Conservation (phyloP, 2,113 vertebrate species). For the Agapornis roseicollis region DNA sequence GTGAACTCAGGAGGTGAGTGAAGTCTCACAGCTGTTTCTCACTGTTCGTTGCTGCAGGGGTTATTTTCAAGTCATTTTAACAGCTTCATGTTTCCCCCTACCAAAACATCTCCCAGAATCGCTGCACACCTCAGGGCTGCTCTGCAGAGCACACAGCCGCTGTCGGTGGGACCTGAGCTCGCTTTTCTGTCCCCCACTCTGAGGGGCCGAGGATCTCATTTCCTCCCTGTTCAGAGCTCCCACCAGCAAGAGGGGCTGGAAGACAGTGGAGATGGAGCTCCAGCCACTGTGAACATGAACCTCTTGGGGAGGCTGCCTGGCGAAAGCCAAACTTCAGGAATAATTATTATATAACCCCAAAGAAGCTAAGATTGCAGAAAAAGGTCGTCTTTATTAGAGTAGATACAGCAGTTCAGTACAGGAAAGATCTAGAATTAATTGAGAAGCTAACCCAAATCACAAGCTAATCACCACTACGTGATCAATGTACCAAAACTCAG, state of each 20-base stretch:
- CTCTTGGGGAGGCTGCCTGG: not conserved
- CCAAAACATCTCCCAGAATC: not conserved
- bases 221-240: not conserved
- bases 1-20: not conserved
- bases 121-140: not conserved
- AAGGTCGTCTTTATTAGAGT: constrained; percentile 60
- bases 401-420: not conserved
- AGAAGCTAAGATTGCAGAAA: not conserved
- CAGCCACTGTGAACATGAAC: not conserved
- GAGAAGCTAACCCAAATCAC: not conserved
- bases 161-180: fast-evolving
- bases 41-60: not conserved
- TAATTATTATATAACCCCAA: not conserved
- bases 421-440: not conserved
- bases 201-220: not conserved
- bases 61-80: not conserved
- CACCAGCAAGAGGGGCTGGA: not conserved
- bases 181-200: fast-evolving
- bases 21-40: not conserved
- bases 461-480: not conserved
- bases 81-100: not conserved
- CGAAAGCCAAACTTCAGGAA: not conserved
- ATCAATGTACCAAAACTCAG: not conserved
- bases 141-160: not conserved
- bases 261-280: not conserved